A percentile compares a stretch with the other conserved stretches of the same genome.
Evolutionary conservation across 2,113 vertebrate genomes (phyloP).

Genomic region (Heliornis fulica): DNA sequence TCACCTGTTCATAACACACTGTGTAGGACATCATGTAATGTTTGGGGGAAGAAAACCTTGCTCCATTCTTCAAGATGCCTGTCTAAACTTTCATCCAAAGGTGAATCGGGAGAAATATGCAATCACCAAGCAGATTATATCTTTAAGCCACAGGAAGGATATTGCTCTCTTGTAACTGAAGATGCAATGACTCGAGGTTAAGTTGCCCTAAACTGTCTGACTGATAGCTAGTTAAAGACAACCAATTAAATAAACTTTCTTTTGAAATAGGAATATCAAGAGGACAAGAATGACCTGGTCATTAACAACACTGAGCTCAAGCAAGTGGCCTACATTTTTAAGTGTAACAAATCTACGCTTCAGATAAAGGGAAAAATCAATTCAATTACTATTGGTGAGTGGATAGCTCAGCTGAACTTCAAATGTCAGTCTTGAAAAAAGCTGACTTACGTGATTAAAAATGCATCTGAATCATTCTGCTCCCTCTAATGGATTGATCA

Average conservation of each 20-base stretch:
- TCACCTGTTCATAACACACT: not conserved
- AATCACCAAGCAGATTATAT: not conserved
- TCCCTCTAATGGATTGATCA: not conserved
- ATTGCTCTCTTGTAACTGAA: constrained; percentile 4
- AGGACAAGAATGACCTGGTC: constrained; percentile 86
- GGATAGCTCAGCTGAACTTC: not conserved
- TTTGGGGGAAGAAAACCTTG: not conserved
- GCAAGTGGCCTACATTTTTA: constrained; percentile 94
- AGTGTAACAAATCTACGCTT: constrained; percentile 87
- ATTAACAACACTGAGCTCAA: constrained; percentile 92
- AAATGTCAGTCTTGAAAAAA: not conserved
- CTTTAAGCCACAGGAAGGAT: constrained; percentile 31
- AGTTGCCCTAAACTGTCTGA: constrained; percentile 8
- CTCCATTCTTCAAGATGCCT: not conserved
- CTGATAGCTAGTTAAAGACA: not conserved
- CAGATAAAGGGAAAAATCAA: constrained; percentile 97
- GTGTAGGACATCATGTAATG: not conserved
- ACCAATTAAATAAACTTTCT: constrained; percentile 49
- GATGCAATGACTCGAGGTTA: not conserved
- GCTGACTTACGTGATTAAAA: not conserved
- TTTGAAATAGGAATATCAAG: constrained; percentile 88
- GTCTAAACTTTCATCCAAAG: not conserved
- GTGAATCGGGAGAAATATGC: not conserved
- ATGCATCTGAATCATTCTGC: not conserved
- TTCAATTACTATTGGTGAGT: constrained; percentile 94